phyloP scores from a whole-genome alignment of 2,888 invertebrate species.

The Cerastis rubricosa region DNA sequence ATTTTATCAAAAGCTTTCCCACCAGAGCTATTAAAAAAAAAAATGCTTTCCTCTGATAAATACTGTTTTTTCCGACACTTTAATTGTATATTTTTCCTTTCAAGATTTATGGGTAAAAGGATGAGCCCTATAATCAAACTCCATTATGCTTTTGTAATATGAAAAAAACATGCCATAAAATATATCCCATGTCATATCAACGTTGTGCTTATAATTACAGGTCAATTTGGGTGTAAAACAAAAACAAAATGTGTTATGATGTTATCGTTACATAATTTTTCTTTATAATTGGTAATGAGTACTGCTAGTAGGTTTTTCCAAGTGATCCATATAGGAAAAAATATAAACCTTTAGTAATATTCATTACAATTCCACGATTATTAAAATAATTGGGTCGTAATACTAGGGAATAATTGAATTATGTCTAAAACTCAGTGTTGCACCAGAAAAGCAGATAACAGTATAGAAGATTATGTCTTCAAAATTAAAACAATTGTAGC shows the following conservation, averaged over 20 bases:
- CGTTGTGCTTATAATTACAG: slow-evolving; percentile 14
- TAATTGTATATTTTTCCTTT: slow-evolving; percentile 19
- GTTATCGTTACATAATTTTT: background rate
- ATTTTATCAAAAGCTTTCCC: too few relatives aligned
- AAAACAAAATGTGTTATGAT: slow-evolving; percentile 4
- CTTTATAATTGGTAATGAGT: slow-evolving; percentile 32
- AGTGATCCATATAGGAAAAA: background rate
- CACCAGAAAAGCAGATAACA: slow-evolving; percentile 7
- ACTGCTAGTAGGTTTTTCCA: background rate
- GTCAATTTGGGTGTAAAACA: slow-evolving; percentile 1
- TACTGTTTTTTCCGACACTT: slow-evolving; percentile 10
- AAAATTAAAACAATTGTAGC: slow-evolving; percentile 66
- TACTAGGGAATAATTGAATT: background rate
- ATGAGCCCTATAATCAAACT: slow-evolving; percentile 23
- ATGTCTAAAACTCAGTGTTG: background rate
- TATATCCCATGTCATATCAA: slow-evolving; percentile 5
- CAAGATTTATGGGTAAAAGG: slow-evolving; percentile 1
- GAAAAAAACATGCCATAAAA: background rate
- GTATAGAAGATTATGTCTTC: slow-evolving; percentile 37
- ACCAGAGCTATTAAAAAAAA: too few relatives aligned
- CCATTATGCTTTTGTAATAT: slow-evolving; percentile 5
- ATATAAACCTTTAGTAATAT: background rate
- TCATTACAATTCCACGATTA: background rate
- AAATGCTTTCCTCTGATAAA: slow-evolving; percentile 19
- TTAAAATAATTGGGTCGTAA: background rate